Evolutionary conservation across 2,113 vertebrate genomes (phyloP).

Genomic region (Bettongia penicillata): DNA sequence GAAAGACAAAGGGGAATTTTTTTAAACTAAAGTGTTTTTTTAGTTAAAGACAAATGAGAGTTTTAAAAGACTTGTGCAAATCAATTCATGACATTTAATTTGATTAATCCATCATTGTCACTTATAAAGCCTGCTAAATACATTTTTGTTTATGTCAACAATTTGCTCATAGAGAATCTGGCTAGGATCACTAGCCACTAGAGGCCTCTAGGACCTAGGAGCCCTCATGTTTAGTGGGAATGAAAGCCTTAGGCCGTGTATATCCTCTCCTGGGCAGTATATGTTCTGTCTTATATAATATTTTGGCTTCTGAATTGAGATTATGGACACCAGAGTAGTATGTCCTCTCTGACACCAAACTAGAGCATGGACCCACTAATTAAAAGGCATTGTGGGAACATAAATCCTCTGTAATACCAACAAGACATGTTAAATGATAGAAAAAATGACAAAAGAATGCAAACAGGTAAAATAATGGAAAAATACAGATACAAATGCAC

Average conservation of each 20-base stretch:
- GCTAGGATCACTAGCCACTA: neutral
- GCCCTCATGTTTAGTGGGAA: neutral
- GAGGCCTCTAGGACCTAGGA: neutral
- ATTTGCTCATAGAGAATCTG: neutral
- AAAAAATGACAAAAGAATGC: neutral
- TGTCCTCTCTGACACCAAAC: neutral
- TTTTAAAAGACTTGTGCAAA: slow-evolving; percentile 54
- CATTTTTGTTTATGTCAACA: slow-evolving; percentile 6
- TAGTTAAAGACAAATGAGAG: neutral
- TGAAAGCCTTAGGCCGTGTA: neutral
- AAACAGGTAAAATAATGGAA: neutral
- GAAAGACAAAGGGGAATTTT: neutral
- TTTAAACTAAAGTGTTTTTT: neutral
- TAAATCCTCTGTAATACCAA: neutral
- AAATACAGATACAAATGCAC: neutral
- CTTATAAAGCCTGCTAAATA: slow-evolving; percentile 51
- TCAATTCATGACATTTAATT: slow-evolving; percentile 78
- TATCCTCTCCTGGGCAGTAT: neutral
- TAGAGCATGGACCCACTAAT: neutral
- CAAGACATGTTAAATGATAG: neutral
- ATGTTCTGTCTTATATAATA: neutral
- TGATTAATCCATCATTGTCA: slow-evolving; percentile 76
- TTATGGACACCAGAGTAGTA: neutral
- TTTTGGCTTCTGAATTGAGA: neutral
- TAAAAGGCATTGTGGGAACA: neutral